Conservation (phyloP, 2,797 vertebrate genomes). For the Sebastes kiyomatsui region DNA sequence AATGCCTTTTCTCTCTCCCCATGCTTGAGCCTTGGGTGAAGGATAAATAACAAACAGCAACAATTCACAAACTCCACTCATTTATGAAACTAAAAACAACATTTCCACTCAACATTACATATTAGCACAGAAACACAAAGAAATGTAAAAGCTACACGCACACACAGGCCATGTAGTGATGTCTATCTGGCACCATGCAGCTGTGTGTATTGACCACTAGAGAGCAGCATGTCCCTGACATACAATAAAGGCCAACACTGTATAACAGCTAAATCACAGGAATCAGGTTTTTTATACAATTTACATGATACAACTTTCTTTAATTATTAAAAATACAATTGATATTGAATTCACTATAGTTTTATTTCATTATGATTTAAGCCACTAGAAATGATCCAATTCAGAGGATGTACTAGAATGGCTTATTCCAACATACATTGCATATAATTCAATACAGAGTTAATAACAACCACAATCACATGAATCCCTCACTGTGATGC, state of each 20-base stretch:
- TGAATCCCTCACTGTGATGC: background rate
- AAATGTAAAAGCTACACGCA: background rate
- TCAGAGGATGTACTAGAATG: background rate
- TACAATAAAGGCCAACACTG: accelerated
- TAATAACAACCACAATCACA: background rate
- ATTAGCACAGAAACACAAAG: background rate
- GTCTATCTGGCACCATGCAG: background rate
- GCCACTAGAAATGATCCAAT: background rate
- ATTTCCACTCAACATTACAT: background rate
- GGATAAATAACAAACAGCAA: background rate
- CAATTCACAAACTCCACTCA: background rate
- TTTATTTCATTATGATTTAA: background rate
- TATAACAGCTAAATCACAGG: background rate
- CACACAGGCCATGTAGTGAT: background rate
- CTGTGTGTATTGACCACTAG: constrained; percentile 34
- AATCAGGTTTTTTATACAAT: background rate
- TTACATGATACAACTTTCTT: background rate
- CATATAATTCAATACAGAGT: background rate
- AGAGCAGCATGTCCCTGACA: constrained; percentile 12
- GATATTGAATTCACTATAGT: accelerated
- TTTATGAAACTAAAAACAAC: background rate
- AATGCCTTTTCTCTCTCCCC: background rate
- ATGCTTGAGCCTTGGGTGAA: background rate
- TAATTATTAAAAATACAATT: background rate
- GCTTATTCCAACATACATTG: accelerated